Evolutionary conservation across 2,113 vertebrate genomes (phyloP).

Genomic region (Formicarius rufipectus): DNA sequence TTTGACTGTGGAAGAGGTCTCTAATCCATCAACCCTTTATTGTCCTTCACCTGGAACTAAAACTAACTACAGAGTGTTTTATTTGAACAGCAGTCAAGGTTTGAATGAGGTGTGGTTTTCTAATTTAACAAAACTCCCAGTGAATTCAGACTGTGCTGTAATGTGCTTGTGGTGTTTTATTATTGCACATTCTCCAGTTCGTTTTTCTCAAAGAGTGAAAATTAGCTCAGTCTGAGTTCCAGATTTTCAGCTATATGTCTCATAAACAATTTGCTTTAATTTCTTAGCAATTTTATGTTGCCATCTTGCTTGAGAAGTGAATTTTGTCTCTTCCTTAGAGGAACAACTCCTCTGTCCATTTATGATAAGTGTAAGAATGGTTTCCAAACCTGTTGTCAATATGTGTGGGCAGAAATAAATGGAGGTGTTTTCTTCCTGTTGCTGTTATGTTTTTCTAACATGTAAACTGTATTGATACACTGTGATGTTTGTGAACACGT

Average conservation of each 20-base stretch:
- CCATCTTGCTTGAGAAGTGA: neutral
- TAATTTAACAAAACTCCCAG: neutral
- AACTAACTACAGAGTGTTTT: neutral
- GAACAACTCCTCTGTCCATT: neutral
- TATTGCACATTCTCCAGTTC: no score
- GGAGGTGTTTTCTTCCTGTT: neutral
- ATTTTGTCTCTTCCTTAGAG: neutral
- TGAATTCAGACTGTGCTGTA: neutral
- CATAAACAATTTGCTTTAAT: neutral
- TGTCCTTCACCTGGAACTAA: neutral
- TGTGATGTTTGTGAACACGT: neutral
- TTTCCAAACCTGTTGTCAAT: neutral
- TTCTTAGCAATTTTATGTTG: neutral
- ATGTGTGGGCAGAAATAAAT: neutral
- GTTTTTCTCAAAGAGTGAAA: neutral
- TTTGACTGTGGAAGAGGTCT: neutral
- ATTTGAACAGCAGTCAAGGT: neutral
- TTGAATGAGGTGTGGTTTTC: neutral
- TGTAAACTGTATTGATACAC: neutral
- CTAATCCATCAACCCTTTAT: neutral
- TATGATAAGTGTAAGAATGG: neutral
- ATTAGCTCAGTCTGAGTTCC: neutral
- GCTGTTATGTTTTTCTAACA: neutral
- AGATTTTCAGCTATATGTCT: neutral
- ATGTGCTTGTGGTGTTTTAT: neutral